A percentile compares a stretch with the other conserved stretches of the same genome.
Evolutionary conservation across 2,888 invertebrate species (phyloP).

Genomic region (Tachina fera): DNA sequence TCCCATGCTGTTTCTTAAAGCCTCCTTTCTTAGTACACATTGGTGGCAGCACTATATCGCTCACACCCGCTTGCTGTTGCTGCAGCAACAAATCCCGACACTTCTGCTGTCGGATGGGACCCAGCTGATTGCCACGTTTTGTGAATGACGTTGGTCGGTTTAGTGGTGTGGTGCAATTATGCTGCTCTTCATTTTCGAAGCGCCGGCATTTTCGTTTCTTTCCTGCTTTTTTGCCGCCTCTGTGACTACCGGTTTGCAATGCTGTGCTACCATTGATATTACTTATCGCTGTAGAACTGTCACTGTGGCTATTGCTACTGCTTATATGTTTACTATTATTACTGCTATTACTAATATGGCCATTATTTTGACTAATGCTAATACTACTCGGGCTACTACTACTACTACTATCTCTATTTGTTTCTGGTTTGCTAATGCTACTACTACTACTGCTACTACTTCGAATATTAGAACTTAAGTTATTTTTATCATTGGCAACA

Average conservation of each 20-base stretch:
- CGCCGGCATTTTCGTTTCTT: constrained; percentile 80
- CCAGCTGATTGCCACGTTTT: constrained; percentile 71
- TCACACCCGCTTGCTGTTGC: constrained; percentile 68
- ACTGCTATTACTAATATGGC: constrained; percentile 75
- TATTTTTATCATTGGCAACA: constrained; percentile 77
- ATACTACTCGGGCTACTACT: constrained; percentile 73
- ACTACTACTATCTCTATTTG: constrained; percentile 72
- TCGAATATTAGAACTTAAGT: constrained; percentile 70
- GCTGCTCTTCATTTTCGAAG: constrained; percentile 79
- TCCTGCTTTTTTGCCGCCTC: constrained; percentile 75
- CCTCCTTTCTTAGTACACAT: constrained; percentile 71
- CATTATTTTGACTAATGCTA: constrained; percentile 75
- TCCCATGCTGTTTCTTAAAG: constrained; percentile 70
- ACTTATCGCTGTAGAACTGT: constrained; percentile 37
- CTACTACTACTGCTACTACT: constrained; percentile 73
- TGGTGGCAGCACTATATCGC: constrained; percentile 59
- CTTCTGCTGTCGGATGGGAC: constrained; percentile 66
- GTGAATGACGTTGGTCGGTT: constrained; percentile 71
- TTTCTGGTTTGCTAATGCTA: constrained; percentile 76
- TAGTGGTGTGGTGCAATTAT: constrained; percentile 77
- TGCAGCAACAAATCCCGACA: constrained; percentile 70
- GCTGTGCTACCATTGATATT: constrained; percentile 37
- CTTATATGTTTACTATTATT: constrained; percentile 73
- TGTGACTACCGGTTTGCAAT: constrained; percentile 52
- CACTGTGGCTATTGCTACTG: constrained; percentile 53